Percentiles rank a stretch among this genome's conserved stretches.
phyloP scores from a whole-genome alignment of 2,797 vertebrate genomes.

The Neosilurus mollespiculum region DNA sequence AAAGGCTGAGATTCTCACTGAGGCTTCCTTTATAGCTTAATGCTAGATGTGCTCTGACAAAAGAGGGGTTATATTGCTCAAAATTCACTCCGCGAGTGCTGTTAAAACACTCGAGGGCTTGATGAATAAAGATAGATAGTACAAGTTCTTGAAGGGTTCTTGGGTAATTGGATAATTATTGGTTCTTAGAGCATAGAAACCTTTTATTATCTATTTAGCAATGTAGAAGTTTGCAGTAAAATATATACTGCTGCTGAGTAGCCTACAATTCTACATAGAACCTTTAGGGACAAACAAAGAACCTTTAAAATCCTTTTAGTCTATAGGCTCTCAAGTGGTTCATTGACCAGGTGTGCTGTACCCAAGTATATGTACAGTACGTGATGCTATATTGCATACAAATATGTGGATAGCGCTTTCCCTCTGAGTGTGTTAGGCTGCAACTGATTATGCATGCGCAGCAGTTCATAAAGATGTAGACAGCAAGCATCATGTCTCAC shows the following conservation, averaged over 20 bases:
- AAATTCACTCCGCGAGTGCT: background rate
- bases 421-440: no score
- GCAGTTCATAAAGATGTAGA: no score
- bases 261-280: background rate
- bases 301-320: background rate
- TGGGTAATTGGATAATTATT: background rate
- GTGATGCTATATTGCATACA: no score
- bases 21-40: conserved; percentile 20
- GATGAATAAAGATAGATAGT: background rate
- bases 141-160: background rate
- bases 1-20: background rate
- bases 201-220: no score
- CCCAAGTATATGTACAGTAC: no score
- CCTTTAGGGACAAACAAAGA: background rate
- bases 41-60: conserved; percentile 13
- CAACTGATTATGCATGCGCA: no score
- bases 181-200: background rate
- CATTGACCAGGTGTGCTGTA: no score
- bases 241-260: background rate
- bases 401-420: no score
- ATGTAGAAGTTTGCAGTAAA: background rate
- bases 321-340: no score
- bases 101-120: background rate
- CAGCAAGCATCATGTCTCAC: no score
- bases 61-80: background rate